Evolutionary conservation across 2,888 invertebrate species (phyloP), one percentile per base, ranked within the genome.

Genomic region (Tenthredo amoena): DNA sequence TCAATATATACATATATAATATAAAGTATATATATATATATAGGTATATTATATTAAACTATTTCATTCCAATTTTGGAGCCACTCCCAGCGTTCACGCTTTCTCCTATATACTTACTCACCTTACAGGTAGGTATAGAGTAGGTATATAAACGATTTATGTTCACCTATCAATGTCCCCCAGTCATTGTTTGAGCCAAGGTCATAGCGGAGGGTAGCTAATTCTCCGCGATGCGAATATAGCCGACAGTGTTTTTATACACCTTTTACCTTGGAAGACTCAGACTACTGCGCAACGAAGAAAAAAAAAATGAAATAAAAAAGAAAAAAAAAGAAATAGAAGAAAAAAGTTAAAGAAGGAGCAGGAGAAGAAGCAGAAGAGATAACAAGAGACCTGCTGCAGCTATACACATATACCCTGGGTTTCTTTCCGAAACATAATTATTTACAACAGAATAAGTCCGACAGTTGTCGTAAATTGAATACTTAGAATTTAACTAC

Each of bases 131-230:
- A 72, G 18, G n/a, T 40, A 40, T 18, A 21, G 43, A 31, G 5
- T 77, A n/a, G 18, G 26, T 26, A 50, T 68, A 68, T 34, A 68
- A 26, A 68, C 68, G 26, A 68, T 68, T 18, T 81, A 81, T 81
- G 34, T 62, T 81, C 58, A 62, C 81, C 58, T 81, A 81, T 81
- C 81, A 62, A 81, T 50, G 62, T 62, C 62, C 40, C 62, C 40
- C 31, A 81, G 81, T 81, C 81, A 81, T 81, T 81, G 81, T 81
- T 62, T 26, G 62, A 62, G 62, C 21, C 21, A 81, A 81, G 81
- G 81, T 81, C 81, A 62, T 15, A n/a, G 15, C 50, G n/a, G 40
- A 81, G 81, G 81, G 81, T 62, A 34, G 58, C 81, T 62, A 81
- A 81, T 81, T 62, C 37, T 43, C 74, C 43, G 62, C 62, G 58